Evolutionary conservation across 2,888 invertebrate species (phyloP), one percentile per base, ranked within the genome.

Genomic region (Zhuqinia jingwanae): DNA sequence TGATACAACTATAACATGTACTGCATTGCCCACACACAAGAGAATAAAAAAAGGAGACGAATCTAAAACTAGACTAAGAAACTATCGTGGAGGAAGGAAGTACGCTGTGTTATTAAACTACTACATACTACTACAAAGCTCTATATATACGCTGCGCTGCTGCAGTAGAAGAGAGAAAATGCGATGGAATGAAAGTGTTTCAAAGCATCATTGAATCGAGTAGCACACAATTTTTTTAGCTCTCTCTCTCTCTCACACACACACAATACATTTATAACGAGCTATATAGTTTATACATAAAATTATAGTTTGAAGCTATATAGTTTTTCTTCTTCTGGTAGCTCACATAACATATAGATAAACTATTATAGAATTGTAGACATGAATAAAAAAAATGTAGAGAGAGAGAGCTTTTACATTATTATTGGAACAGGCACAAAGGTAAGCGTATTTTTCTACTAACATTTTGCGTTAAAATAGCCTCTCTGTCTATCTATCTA

Each of bases 41-140:
- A 76, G 70, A 58, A 76, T 56, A 76, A 45, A 76, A 68, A 53
- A 83, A 77, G 84, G 27, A 83, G n/a, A n/a, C n/a, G 84, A 85
- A 78, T 85, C 85, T 78, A 85, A 78, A n/a, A 79, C 50, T 68
- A 36, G 47, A 45, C 56, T 22, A 60, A 73, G 84, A 79, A 79
- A 77, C 60, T 11, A 70, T n/a, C n/a, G 79, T 36, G 79, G 56
- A 85, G 85, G 85, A 85, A 85, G 85, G 85, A 85, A 85, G 85
- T 83, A 83, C 63, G 75, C 82, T 75, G 75, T 47, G 58, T 56
- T 47, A 75, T 56, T 75, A 53, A 75, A n/a, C n/a, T n/a, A n/a
- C n/a, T 75, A 36, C 36, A 36, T 8, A 8, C 36, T 36, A 36
- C 36, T n/a, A n/a, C n/a, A n/a, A n/a, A n/a, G n/a, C n/a, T n/a